These are phyloP conservation scores for Chironex yamaguchii DNA, from an alignment of 30 jellyfish, hydroid and myxozoan species.

Conservation along the genomic window DNA sequence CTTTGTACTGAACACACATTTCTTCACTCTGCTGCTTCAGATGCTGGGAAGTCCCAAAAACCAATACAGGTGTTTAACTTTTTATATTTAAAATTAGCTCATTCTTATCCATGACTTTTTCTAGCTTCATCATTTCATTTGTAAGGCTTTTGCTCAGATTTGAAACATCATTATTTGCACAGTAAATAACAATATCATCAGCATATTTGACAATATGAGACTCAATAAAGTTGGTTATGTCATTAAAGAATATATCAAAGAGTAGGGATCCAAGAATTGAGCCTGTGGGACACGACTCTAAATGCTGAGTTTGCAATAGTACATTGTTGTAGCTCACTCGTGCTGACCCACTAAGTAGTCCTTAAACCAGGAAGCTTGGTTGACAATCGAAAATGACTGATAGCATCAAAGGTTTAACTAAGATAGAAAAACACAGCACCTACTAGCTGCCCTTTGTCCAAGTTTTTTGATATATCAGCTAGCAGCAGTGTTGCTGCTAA, in stretches of 20 bases:
- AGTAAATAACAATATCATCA: conserved; percentile 64
- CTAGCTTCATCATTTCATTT: conserved; percentile 21
- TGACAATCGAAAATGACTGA: conserved; percentile 43
- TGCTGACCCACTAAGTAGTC: conserved; percentile 38
- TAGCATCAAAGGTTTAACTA: conserved; percentile 76
- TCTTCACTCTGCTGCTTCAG: conserved; percentile 37
- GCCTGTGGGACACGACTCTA: conserved; percentile 58
- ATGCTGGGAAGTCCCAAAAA: conserved; percentile 68
- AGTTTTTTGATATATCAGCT: too few relatives aligned
- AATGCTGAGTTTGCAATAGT: conserved; percentile 26
- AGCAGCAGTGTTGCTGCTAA: conserved; percentile 71
- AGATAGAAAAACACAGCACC: conserved; percentile 72
- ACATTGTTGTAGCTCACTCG: conserved; percentile 41
- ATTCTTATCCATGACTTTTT: conserved; percentile 15
- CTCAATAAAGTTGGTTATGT: conserved; percentile 34
- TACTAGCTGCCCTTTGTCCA: conserved; percentile 47
- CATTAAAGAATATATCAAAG: conserved; percentile 41
- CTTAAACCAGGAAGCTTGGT: conserved; percentile 58
- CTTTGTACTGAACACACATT: conserved; percentile 10
- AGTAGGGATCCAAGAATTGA: conserved; percentile 68
- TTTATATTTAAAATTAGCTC: conserved; percentile 8
- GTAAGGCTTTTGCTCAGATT: conserved; percentile 17
- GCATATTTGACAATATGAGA: conserved; percentile 50
- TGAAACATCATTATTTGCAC: conserved; percentile 41
- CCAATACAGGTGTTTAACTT: conserved; percentile 37